phyloP scores from a whole-genome alignment of 1,140 invertebrate species.

The Zaprionus capensis region DNA sequence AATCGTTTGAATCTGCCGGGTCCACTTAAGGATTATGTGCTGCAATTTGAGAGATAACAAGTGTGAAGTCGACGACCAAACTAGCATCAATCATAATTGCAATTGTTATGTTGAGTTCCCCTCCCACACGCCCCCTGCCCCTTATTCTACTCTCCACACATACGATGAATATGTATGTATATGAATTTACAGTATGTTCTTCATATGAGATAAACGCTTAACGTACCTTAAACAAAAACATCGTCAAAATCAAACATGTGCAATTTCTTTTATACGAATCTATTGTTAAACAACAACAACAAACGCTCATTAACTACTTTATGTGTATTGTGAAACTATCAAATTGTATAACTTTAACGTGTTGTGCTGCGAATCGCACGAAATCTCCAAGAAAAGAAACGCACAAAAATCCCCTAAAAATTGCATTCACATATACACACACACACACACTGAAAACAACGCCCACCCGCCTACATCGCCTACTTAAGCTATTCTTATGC shows the following conservation, averaged over 20 bases:
- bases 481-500: conserved; percentile 35
- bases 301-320: conserved; percentile 54
- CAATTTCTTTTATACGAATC: conserved; percentile 81
- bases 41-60: conserved; percentile 88
- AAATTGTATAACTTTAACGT: conserved; percentile 62
- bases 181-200: conserved; percentile 35
- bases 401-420: conserved; percentile 1
- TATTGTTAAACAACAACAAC: conserved; percentile 43
- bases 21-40: conserved; percentile 88
- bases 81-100: too few relatives aligned
- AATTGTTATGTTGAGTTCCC: conserved; percentile 34
- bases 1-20: conserved; percentile 88
- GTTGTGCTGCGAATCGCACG: conserved; percentile 27
- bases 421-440: not conserved
- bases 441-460: not conserved
- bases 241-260: conserved; percentile 70
- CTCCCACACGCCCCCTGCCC: not conserved
- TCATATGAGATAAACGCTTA: conserved; percentile 58
- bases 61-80: conserved; percentile 2
- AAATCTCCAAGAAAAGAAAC: not conserved
- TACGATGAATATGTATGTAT: not conserved
- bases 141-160: not conserved
- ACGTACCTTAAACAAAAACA: conserved; percentile 54
- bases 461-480: conserved; percentile 24
- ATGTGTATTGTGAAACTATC: conserved; percentile 41